A percentile compares a stretch with the other conserved stretches of the same genome.
phyloP scores from a whole-genome alignment of 2,113 vertebrate genomes.

The Empidonax traillii region DNA sequence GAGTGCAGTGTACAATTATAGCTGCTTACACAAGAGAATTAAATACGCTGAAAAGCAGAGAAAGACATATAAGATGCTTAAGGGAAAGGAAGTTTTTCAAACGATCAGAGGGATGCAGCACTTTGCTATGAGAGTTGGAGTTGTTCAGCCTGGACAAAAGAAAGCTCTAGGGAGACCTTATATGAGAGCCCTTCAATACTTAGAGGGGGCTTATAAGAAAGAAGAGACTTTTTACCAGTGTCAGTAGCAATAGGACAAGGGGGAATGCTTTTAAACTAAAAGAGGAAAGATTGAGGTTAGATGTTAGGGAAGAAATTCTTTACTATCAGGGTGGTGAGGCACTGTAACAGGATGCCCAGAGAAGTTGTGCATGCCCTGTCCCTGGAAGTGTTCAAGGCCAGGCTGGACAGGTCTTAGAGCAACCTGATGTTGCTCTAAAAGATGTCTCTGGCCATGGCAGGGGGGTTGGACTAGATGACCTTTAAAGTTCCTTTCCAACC shows the following conservation, averaged over 20 bases:
- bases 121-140: neutral
- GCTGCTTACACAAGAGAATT: neutral
- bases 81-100: neutral
- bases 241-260: neutral
- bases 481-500: neutral
- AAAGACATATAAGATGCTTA: neutral
- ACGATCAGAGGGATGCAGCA: neutral
- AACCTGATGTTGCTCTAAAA: neutral
- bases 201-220: neutral
- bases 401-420: neutral
- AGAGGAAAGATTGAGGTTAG: neutral
- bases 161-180: neutral
- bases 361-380: neutral
- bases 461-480: rapidly evolving
- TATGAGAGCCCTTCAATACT: neutral
- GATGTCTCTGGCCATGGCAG: neutral
- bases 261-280: neutral
- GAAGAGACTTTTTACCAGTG: neutral
- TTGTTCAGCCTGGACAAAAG: neutral
- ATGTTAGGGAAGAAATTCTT: neutral
- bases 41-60: neutral
- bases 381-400: neutral
- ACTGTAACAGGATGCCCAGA: neutral
- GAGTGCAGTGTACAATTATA: neutral
- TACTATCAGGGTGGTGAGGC: neutral